These are phyloP conservation scores for Oegoconia quadripuncta DNA, from an alignment of 2,888 invertebrate genomes.

Conservation along the genomic window DNA sequence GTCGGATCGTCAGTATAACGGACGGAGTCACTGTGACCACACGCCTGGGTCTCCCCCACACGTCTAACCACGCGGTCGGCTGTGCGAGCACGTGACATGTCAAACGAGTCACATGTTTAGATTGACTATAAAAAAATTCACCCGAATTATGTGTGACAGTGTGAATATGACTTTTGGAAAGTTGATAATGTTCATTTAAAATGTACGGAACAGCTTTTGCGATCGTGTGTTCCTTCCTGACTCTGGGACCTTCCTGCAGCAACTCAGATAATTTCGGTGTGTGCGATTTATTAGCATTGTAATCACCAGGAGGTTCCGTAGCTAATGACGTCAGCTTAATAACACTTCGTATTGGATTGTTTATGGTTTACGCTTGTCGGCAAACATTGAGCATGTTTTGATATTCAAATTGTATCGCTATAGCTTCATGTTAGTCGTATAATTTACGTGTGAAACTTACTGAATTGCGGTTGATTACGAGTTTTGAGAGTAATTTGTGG, in stretches of 20 bases:
- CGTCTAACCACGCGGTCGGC: slow-evolving; percentile 47
- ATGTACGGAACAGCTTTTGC: slow-evolving; percentile 3
- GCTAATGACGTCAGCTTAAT: slow-evolving; percentile 48
- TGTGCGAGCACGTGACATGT: slow-evolving; percentile 46
- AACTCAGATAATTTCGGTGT: slow-evolving; percentile 71
- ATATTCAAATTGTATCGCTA: slow-evolving; percentile 5
- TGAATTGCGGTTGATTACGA: not conserved
- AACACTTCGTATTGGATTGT: slow-evolving; percentile 20
- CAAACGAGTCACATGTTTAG: too few relatives aligned
- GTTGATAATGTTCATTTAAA: slow-evolving; percentile 1
- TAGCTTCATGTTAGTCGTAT: slow-evolving; percentile 1
- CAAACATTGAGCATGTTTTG: slow-evolving; percentile 3
- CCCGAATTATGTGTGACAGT: too few relatives aligned
- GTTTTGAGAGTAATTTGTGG: not conserved
- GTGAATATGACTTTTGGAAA: slow-evolving; percentile 2
- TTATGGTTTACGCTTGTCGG: slow-evolving; percentile 1
- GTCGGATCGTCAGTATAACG: slow-evolving; percentile 65
- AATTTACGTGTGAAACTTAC: too few relatives aligned
- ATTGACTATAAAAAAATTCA: too few relatives aligned
- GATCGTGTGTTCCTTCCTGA: slow-evolving; percentile 46
- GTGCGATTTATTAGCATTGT: slow-evolving; percentile 51
- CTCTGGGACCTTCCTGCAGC: slow-evolving; percentile 56
- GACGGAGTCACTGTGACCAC: slow-evolving; percentile 69
- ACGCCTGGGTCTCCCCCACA: slow-evolving; percentile 61
- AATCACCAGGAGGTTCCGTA: slow-evolving; percentile 42